Percentiles rank a stretch among this genome's conserved stretches.
These are phyloP conservation scores for Terrapene triunguis DNA, from an alignment of 2,113 vertebrate genomes.

Conservation along the genomic window DNA sequence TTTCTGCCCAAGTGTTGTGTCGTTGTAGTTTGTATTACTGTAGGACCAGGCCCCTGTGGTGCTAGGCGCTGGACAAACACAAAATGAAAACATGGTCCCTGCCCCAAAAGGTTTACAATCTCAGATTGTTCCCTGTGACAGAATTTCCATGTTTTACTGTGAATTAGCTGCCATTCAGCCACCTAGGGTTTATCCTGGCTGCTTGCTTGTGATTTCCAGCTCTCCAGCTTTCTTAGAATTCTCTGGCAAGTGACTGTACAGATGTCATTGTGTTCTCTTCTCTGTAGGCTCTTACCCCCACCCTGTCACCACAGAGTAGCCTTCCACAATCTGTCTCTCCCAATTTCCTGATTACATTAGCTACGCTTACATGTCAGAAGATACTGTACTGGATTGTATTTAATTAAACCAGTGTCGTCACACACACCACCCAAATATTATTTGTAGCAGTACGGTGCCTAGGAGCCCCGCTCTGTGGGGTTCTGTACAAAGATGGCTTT, in stretches of 20 bases:
- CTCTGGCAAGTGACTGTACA: not conserved
- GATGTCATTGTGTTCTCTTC: not conserved
- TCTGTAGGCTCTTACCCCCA: not conserved
- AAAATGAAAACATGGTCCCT: accelerated
- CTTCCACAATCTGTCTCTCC: too few relatives aligned
- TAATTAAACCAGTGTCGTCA: too few relatives aligned
- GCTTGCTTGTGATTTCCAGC: not conserved
- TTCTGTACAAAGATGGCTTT: not conserved
- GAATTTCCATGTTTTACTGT: not conserved
- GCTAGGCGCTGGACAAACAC: not conserved
- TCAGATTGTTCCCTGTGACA: not conserved
- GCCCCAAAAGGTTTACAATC: not conserved
- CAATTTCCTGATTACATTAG: too few relatives aligned
- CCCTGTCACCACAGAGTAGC: not conserved
- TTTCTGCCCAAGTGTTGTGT: accelerated
- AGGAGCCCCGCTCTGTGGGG: too few relatives aligned
- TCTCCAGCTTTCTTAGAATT: not conserved
- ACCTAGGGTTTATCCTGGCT: not conserved
- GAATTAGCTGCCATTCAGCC: not conserved
- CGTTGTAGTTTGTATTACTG: not conserved
- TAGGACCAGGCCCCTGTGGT: not conserved
- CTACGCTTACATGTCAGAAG: too few relatives aligned
- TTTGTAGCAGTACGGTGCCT: too few relatives aligned
- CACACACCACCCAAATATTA: too few relatives aligned
- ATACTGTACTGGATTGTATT: too few relatives aligned